Evolutionary conservation across 1,140 invertebrate species (phyloP).

Genomic region (Polypedilum vanderplanki): DNA sequence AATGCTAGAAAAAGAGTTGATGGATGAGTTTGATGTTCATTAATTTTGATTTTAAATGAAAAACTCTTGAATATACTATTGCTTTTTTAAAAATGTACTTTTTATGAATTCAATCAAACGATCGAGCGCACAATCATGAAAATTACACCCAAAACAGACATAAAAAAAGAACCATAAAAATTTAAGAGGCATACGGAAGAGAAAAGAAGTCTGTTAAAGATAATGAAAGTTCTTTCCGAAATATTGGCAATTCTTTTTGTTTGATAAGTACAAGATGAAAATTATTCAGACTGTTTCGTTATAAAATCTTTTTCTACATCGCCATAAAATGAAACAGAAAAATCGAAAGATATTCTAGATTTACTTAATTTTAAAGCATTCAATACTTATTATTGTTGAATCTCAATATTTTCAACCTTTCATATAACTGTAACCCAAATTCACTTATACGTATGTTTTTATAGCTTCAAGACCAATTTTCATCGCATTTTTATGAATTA

Average conservation of each 20-base stretch:
- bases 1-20: too few species aligned
- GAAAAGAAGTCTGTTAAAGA: slow-evolving; percentile 11
- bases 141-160: background rate
- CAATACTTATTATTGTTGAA: background rate
- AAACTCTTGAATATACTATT: too few species aligned
- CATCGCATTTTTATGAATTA: background rate
- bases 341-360: too few species aligned
- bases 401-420: background rate
- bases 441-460: background rate
- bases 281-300: background rate
- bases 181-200: background rate
- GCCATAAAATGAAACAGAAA: too few species aligned
- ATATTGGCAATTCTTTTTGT: background rate
- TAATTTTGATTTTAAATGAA: too few species aligned
- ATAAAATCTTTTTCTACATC: too few species aligned
- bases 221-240: background rate
- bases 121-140: background rate
- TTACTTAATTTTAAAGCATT: background rate
- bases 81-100: background rate
- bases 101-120: slow-evolving; percentile 4
- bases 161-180: background rate
- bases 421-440: slow-evolving; percentile 23
- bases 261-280: background rate
- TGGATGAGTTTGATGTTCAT: too few species aligned
- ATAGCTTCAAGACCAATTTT: background rate